Base-by-base conservation (phyloP, 2,888 invertebrate genomes). In the Schizaphis graminum region DNA sequence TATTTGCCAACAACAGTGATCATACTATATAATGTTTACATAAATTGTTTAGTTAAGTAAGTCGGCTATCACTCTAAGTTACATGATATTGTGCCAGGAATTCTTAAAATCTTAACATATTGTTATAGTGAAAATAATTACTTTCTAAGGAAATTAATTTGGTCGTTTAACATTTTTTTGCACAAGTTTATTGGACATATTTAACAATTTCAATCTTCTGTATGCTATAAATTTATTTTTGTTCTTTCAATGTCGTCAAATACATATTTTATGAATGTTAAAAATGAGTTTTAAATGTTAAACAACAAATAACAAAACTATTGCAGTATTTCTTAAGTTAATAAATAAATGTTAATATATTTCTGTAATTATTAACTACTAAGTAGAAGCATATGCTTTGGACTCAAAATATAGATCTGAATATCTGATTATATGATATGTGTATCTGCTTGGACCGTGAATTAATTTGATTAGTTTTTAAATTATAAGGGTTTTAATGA, bases 11-110 rank as follows among this genome's bases (percentile, higher is more conserved):
- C 67, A 67, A 44, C 88, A 84, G 53, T 67, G 28, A 88, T 92
- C 53, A 26, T 92, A 92, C 67, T 88, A 92, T 92, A 87, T 67
- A 44, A 67, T 92, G 92, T 92, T 92, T 92, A 88, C 88, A 88
- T 92, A 88, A 92, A 92, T 92, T 92, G 88, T 92, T 92, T 88
- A n/a, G 92, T 92, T 92, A 92, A 92, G 92, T 89, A 89, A 93
- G 88, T 89, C 88, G 89, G 88, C 56, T 93, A 89, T 93, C 88
- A 93, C 92, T 89, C 89, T 56, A 88, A 77, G 88, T 93, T 93
- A 24, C 41, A 89, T n/a, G 88, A 56, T 89, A n/a, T 77, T n/a
- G 89, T 93, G 92, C 88, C 92, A 93, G 92, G 3, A 89, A 89
- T 89, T 93, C 92, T 93, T 67, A 89, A 89, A 53, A 89, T 93